Base-by-base conservation (phyloP, 2,113 vertebrate genomes). In the Cyphomyrus discorhynchus region DNA sequence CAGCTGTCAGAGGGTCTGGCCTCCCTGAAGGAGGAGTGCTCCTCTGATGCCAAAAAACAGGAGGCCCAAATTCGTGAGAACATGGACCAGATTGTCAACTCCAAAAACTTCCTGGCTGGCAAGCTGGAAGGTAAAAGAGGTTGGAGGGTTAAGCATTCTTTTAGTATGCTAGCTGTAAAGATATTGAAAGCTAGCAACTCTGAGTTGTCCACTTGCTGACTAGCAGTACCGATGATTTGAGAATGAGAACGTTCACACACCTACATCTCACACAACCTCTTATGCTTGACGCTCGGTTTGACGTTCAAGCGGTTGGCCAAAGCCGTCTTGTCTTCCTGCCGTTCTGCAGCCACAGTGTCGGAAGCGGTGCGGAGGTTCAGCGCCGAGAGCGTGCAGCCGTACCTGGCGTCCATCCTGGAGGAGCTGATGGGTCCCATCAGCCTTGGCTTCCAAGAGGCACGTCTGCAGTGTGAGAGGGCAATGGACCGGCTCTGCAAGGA, bases 11-110 rank as follows among this genome's bases (percentile, higher is more conserved):
- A 95, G 70, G 95, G 94, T 87, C 91, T 98, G 89, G 94, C 91
- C 90, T 91, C 92, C 88, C 93, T 99, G 92, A 97, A 96, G 93
- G 95, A 96, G 80, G 96, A 97, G 91, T 98, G 97, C 92, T 93
- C 92, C 86, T 90, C 95, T 70, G 92, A 96, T 77, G 95, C 94
- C 1, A 96, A 95, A 92, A 93, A 93, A 85, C 96, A 97, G 88
- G 97, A 98, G 93, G 95, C 94, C 5, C 96, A 96, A 4, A 96
- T 98, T 91, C 97, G 97, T 88, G 97, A 98, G 0, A 95, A 98
- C 91, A 96, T 98, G 96, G 97, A 98, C 94, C 97, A 99, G 94
- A 98, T 99, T 49, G 90, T 96, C 90, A 95, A 94, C 91, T 99
- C 97, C n/a, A 96, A 96, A 88, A 92, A 94, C 89, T 98, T 97